Conservation (phyloP, 2,113 vertebrate genomes). For the Podocnemis expansa region DNA sequence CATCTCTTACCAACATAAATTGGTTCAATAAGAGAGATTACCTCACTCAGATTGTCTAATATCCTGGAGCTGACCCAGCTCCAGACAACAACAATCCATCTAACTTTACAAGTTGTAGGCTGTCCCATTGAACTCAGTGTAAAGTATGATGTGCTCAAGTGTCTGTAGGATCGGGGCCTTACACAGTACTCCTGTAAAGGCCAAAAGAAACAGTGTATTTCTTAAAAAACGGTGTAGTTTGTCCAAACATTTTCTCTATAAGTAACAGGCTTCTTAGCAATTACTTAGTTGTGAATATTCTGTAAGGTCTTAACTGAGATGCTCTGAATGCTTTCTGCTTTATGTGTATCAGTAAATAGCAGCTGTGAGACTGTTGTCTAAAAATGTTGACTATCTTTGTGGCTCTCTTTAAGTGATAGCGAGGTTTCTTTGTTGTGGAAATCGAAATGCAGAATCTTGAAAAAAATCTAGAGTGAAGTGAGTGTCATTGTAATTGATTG, state of each 20-base stretch:
- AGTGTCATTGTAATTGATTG: slow-evolving; percentile 27
- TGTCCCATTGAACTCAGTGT: neutral
- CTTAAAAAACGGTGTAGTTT: neutral
- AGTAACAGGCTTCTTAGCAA: neutral
- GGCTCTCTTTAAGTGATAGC: slow-evolving; percentile 33
- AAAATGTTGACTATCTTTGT: slow-evolving; percentile 56
- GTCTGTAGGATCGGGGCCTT: neutral
- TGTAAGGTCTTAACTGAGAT: slow-evolving; percentile 56
- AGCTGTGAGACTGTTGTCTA: slow-evolving; percentile 62
- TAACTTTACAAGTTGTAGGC: neutral
- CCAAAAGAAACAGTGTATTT: neutral
- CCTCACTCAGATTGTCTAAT: neutral
- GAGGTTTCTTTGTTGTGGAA: slow-evolving; percentile 28
- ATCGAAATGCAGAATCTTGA: slow-evolving; percentile 20
- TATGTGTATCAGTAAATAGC: slow-evolving; percentile 64
- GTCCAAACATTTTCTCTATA: neutral
- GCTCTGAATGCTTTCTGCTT: slow-evolving; percentile 56
- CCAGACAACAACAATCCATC: neutral
- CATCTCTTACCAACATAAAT: neutral
- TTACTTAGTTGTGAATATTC: slow-evolving; percentile 12
- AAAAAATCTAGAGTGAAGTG: neutral
- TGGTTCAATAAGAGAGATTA: neutral
- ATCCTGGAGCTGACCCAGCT: neutral
- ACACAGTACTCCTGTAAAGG: neutral
- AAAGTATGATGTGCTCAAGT: neutral